Base-by-base conservation (phyloP, 2,113 vertebrate species). In the Centrocercus urophasianus region DNA sequence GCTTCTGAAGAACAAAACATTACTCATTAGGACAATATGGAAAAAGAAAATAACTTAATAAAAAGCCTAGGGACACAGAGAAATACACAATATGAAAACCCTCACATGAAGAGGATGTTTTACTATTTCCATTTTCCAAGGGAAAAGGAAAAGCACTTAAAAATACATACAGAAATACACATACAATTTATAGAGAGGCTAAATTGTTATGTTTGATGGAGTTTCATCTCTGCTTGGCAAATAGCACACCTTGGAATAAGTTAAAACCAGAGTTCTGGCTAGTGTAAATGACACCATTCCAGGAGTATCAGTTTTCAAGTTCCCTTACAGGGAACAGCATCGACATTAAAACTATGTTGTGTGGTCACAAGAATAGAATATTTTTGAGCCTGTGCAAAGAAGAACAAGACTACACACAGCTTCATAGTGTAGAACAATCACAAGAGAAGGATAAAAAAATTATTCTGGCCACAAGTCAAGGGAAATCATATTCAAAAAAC, bases 31-130 rank as follows among this genome's bases (percentile, higher is more conserved):
- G 57, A 91, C 54, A 36, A 89, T 70, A 87, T 18, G 22, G 72
- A 90, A 94, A 87, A 85, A 92, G 42, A 77, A 96, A 96, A 95
- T 84, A 84, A 92, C 72, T 77, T 96, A 76, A 95, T 72, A 95
- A 95, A 94, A 85, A 88, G 56, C 79, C 73, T 18, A 90, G 66
- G 87, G 87, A 82, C 45, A 82, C 27, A 79, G 71, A 86, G 83
- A 86, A 93, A 89, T 89, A 50, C 20, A 93, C 84, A 86, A 48
- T 80, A 94, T 77, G 75, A 94, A 93, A 96, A 84, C 64, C 57
- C 59, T 90, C 45, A 70, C 67, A 64, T 70, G 73, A 93, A 72
- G 17, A 72, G 24, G 12, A 8, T 80, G 43, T 86, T 83, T 79
- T 86, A 30, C 40, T 70, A 36, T n/a, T 71, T 6, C 14, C 17